Percentiles rank a stretch among this genome's conserved stretches.
Evolutionary conservation across 2,888 invertebrate genomes (phyloP).

Genomic region (Tribolium freemani): DNA sequence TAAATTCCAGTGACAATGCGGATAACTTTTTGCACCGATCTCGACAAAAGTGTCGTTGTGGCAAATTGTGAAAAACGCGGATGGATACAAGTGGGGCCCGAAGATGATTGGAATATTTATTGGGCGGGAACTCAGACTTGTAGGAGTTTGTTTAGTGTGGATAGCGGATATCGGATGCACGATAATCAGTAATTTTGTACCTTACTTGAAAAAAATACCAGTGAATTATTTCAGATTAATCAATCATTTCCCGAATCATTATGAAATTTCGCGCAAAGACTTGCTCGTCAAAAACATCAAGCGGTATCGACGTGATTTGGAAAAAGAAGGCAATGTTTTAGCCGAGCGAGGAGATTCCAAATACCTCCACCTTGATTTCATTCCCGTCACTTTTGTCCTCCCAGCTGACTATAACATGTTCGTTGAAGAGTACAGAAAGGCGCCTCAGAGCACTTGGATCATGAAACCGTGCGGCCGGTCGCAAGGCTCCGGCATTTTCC

Average conservation of each 20-base stretch:
- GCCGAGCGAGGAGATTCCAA: constrained; percentile 87
- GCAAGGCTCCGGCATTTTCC: constrained; percentile 93
- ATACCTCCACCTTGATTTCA: constrained; percentile 89
- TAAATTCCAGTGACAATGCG: constrained; percentile 63
- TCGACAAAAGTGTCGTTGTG: constrained; percentile 93
- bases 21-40: constrained; percentile 84
- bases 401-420: constrained; percentile 98
- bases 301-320: constrained; percentile 91
- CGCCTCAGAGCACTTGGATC: constrained; percentile 96
- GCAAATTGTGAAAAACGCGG: constrained; percentile 94
- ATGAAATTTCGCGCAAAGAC: constrained; percentile 96
- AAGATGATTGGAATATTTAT: constrained; percentile 97
- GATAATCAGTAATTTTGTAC: constrained; percentile 82
- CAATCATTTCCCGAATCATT: constrained; percentile 97
- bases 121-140: constrained; percentile 96
- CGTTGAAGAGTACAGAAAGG: constrained; percentile 95
- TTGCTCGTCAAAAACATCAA: constrained; percentile 96
- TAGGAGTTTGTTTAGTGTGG: constrained; percentile 90
- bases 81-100: constrained; percentile 89
- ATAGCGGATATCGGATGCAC: constrained; percentile 91
- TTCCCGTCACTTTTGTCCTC: constrained; percentile 93
- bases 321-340: constrained; percentile 88
- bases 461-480: constrained; percentile 98
- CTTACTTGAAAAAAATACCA: neutral
- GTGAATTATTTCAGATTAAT: constrained; percentile 77